phyloP scores from a whole-genome alignment of 2,888 invertebrate genomes.

The Pterostichus niger region DNA sequence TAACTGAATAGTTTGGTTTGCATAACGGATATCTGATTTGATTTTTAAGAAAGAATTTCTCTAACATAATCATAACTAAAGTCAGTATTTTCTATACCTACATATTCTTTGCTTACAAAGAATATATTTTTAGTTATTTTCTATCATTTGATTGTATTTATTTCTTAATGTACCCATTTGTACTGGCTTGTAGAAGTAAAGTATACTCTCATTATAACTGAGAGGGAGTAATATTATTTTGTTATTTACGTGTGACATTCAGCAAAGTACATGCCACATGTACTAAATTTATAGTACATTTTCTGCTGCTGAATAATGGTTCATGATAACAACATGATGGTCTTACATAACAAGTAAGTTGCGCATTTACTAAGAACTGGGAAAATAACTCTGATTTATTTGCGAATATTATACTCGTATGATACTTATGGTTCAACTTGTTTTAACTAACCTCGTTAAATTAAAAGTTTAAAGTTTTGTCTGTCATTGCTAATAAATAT shows the following conservation, averaged over 20 bases:
- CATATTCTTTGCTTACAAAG: too few species aligned
- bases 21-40: too few species aligned
- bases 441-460: too few species aligned
- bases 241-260: constrained; percentile 27
- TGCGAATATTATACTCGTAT: neutral
- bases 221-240: neutral
- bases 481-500: too few species aligned
- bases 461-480: too few species aligned
- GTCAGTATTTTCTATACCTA: too few species aligned
- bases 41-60: too few species aligned
- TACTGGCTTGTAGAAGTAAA: neutral
- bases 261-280: constrained; percentile 6
- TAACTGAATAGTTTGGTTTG: too few species aligned
- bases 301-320: constrained; percentile 30
- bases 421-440: too few species aligned
- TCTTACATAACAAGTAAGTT: constrained; percentile 30
- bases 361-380: neutral
- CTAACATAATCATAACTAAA: too few species aligned
- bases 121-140: too few species aligned
- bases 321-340: constrained; percentile 36
- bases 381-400: constrained; percentile 27
- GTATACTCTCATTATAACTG: constrained; percentile 16
- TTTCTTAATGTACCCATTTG: neutral
- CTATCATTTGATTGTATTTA: neutral
- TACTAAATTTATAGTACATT: constrained; percentile 33